Evolutionary conservation across 2,797 vertebrate species (phyloP).

Genomic region (Chelon labrosus): DNA sequence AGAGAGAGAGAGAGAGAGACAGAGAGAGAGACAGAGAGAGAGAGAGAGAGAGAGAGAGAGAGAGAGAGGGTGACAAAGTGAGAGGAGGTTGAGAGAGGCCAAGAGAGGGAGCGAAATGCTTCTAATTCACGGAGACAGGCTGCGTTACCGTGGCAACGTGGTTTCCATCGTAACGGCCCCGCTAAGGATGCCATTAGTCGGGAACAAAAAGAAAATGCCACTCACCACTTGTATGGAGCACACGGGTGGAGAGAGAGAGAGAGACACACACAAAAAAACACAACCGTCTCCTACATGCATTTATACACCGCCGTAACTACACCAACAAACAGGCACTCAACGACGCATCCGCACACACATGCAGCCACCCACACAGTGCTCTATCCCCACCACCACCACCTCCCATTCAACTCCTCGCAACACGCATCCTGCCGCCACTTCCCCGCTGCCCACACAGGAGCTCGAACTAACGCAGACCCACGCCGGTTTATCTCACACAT

Average conservation of each 20-base stretch:
- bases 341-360: slow-evolving; percentile 25
- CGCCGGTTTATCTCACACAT: slow-evolving; percentile 70
- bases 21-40: slow-evolving; percentile 9
- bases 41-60: slow-evolving; percentile 22
- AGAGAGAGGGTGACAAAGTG: slow-evolving; percentile 43
- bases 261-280: slow-evolving; percentile 28
- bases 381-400: slow-evolving; percentile 1
- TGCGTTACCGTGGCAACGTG: slow-evolving; percentile 92
- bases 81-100: slow-evolving; percentile 58
- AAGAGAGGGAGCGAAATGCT: slow-evolving; percentile 83
- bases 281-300: slow-evolving; percentile 50
- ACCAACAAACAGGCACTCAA: slow-evolving; percentile 29
- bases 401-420: slow-evolving; percentile 51
- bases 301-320: slow-evolving; percentile 32
- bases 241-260: slow-evolving; percentile 15
- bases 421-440: slow-evolving; percentile 65
- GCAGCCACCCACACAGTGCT: slow-evolving; percentile 52
- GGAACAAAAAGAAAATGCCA: slow-evolving; percentile 78
- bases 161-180: slow-evolving; percentile 85
- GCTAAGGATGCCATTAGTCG: slow-evolving; percentile 86
- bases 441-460: slow-evolving; percentile 70
- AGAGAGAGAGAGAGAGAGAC: slow-evolving; percentile 12
- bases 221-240: slow-evolving; percentile 65
- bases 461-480: slow-evolving; percentile 52
- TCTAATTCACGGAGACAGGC: slow-evolving; percentile 92